Evolutionary conservation across 2,113 vertebrate species (phyloP).

Genomic region (Myodes glareolus): DNA sequence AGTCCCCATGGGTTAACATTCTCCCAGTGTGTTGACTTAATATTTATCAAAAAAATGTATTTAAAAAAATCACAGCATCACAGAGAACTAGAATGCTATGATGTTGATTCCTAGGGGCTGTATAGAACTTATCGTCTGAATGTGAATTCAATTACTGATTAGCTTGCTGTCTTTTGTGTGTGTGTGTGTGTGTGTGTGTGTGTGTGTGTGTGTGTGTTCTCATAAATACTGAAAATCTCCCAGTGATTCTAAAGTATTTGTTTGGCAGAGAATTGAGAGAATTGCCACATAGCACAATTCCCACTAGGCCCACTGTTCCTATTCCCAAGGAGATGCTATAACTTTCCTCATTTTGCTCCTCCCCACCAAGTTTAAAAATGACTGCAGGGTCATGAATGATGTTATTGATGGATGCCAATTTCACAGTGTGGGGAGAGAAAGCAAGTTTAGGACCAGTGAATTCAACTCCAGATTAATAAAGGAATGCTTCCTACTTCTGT

Average conservation of each 20-base stretch:
- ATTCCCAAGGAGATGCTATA: neutral
- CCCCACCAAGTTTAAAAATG: slow-evolving; percentile 35
- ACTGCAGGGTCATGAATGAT: neutral
- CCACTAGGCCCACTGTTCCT: neutral
- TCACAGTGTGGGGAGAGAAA: slow-evolving; percentile 44
- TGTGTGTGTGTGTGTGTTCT: neutral
- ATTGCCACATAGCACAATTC: neutral
- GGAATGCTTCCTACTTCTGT: slow-evolving; percentile 3
- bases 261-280: neutral
- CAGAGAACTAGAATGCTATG: slow-evolving; percentile 27
- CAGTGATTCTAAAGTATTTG: slow-evolving; percentile 14
- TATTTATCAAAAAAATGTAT: slow-evolving; percentile 66
- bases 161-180: neutral
- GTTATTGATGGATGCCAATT: slow-evolving; percentile 34
- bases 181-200: neutral
- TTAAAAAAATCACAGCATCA: neutral
- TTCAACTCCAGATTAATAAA: slow-evolving; percentile 57
- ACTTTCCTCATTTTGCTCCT: neutral
- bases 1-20: slow-evolving; percentile 48
- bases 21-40: slow-evolving; percentile 58
- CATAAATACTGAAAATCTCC: neutral
- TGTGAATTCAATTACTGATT: slow-evolving; percentile 1
- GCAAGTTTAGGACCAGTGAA: slow-evolving; percentile 50
- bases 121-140: neutral
- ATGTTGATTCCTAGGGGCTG: neutral